Evolutionary conservation across 2,888 invertebrate genomes (phyloP).

Genomic region (Melipona bicolor): DNA sequence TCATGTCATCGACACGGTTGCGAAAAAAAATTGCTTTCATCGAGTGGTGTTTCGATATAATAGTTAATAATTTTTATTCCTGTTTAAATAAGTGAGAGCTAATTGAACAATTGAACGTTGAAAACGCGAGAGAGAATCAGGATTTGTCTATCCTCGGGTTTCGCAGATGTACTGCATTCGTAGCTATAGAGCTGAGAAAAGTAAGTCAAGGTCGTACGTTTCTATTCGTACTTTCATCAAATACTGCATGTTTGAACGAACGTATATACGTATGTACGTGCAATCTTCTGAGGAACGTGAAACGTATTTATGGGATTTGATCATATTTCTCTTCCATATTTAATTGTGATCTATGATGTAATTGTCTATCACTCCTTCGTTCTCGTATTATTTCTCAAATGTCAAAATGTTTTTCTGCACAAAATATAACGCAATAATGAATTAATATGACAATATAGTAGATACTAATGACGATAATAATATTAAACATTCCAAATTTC

Average conservation of each 20-base stretch:
- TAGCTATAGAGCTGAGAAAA: conserved; percentile 49
- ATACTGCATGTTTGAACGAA: conserved; percentile 22
- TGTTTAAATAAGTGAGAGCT: not conserved
- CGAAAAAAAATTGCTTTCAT: conserved; percentile 46
- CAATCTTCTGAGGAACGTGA: conserved; percentile 3
- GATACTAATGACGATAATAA: not conserved
- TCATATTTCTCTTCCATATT: not conserved
- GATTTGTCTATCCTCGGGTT: not conserved
- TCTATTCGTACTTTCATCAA: conserved; percentile 73
- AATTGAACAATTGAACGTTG: not conserved
- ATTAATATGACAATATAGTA: not conserved
- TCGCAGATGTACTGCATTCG: conserved; percentile 31
- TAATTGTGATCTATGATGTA: not conserved
- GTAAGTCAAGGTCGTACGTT: conserved; percentile 76
- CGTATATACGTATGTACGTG: not conserved
- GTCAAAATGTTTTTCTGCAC: too few species aligned
- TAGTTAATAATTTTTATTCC: not conserved
- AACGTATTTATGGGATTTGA: not conserved
- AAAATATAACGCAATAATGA: not conserved
- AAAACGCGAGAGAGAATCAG: not conserved
- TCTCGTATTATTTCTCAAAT: too few species aligned
- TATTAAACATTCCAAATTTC: too few species aligned
- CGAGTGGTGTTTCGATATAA: not conserved
- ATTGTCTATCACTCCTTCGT: too few species aligned
- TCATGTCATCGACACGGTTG: conserved; percentile 39